phyloP scores from a whole-genome alignment of 2,888 invertebrate species.

The Eueremaeus valkanovi region DNA sequence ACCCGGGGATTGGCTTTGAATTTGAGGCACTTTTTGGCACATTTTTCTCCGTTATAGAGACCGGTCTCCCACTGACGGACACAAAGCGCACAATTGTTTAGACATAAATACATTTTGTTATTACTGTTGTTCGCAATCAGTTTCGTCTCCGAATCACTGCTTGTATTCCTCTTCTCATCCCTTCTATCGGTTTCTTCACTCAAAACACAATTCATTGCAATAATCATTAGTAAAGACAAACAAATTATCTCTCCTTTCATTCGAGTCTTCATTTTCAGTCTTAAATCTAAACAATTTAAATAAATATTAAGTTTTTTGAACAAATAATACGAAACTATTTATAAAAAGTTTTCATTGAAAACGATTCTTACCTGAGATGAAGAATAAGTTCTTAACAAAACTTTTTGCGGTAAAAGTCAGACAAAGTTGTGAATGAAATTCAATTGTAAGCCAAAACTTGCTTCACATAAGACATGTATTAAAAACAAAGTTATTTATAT shows the following conservation, averaged over 20 bases:
- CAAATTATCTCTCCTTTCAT: too few species aligned
- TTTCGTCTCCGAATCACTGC: background rate
- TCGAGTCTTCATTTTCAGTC: background rate
- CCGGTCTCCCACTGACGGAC: conserved; percentile 48
- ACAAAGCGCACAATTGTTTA: conserved; percentile 48
- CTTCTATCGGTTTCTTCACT: background rate
- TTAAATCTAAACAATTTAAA: background rate
- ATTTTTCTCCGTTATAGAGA: conserved; percentile 48
- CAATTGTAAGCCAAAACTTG: too few species aligned
- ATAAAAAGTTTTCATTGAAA: too few species aligned
- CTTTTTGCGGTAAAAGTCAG: too few species aligned
- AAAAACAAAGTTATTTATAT: background rate
- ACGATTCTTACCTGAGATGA: too few species aligned
- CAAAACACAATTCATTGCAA: too few species aligned
- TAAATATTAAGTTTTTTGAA: background rate
- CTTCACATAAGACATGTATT: background rate
- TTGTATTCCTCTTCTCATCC: too few species aligned
- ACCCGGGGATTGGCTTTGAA: conserved; percentile 45
- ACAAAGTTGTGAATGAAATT: too few species aligned
- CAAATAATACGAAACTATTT: too few species aligned
- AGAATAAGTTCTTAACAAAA: too few species aligned
- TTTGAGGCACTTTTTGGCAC: conserved; percentile 47
- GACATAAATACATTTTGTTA: conserved; percentile 44
- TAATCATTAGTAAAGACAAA: too few species aligned
- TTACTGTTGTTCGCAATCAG: conserved; percentile 4